Evolutionary conservation across 2,113 vertebrate genomes (phyloP).

Genomic region (Alexandromys fortis): DNA sequence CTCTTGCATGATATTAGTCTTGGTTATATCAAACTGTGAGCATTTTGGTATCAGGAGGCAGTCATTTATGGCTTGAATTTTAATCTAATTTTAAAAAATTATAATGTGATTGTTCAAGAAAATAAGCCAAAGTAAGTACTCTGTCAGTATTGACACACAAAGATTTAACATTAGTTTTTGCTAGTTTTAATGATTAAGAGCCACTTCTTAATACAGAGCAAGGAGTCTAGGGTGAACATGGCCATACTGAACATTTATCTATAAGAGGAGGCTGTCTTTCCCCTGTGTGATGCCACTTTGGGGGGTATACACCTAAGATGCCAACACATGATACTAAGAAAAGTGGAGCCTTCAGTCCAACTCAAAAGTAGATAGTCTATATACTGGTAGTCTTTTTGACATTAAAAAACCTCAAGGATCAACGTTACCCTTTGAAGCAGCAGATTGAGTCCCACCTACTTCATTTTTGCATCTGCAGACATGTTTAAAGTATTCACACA

Average conservation of each 20-base stretch:
- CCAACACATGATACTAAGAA: not conserved
- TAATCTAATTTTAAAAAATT: not conserved
- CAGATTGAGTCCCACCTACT: not conserved
- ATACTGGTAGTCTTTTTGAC: not conserved
- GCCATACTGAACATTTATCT: not conserved
- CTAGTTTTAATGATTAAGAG: conserved; percentile 18
- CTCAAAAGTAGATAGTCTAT: not conserved
- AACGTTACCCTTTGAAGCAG: not conserved
- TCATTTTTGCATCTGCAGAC: not conserved
- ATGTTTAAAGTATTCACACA: not conserved
- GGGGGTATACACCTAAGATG: not conserved
- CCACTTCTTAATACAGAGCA: not conserved
- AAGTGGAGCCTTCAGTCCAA: not conserved
- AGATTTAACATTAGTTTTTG: not conserved
- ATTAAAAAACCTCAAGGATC: not conserved
- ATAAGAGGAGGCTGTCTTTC: not conserved
- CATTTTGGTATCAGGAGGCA: not conserved
- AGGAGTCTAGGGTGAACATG: not conserved
- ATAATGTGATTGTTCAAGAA: not conserved
- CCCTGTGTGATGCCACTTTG: not conserved
- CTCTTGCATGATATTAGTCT: not conserved
- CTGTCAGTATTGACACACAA: not conserved
- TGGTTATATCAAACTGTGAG: not conserved
- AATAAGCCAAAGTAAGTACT: conserved; percentile 33
- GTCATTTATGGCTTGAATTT: not conserved